phyloP scores from a whole-genome alignment of 2,888 invertebrate genomes.

The Lagria hirta region DNA sequence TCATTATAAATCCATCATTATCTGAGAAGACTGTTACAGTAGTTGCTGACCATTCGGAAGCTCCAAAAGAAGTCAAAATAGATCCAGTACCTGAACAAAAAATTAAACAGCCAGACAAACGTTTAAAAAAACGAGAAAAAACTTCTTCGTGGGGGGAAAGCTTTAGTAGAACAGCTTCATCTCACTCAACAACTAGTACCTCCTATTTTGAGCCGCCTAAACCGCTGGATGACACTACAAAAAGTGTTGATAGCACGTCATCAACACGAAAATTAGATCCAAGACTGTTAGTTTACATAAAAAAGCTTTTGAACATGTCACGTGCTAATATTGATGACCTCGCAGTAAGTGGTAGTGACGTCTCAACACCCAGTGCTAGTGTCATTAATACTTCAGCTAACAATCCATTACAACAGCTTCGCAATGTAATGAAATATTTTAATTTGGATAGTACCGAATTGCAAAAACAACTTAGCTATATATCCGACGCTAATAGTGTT shows the following conservation, averaged over 20 bases:
- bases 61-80: constrained; percentile 5
- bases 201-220: constrained; percentile 52
- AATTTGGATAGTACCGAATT: constrained; percentile 38
- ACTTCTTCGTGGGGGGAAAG: constrained; percentile 44
- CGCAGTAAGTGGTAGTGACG: constrained; percentile 54
- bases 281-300: constrained; percentile 53
- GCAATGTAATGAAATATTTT: constrained; percentile 35
- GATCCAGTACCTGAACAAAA: too few relatives aligned
- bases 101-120: too few relatives aligned
- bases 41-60: constrained; percentile 1
- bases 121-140: constrained; percentile 29
- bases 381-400: constrained; percentile 54
- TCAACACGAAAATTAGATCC: constrained; percentile 41
- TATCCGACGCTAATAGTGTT: constrained; percentile 24
- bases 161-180: constrained; percentile 42
- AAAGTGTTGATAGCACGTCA: constrained; percentile 3
- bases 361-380: constrained; percentile 56
- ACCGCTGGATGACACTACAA: constrained; percentile 18
- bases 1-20: constrained; percentile 35
- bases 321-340: constrained; percentile 55
- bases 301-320: constrained; percentile 58
- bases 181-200: constrained; percentile 44
- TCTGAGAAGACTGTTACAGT: constrained; percentile 14
- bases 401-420: constrained; percentile 32
- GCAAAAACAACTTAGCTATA: constrained; percentile 34